phyloP scores from a whole-genome alignment of 92 coral and sea anemone species.

The Metridium senile region DNA sequence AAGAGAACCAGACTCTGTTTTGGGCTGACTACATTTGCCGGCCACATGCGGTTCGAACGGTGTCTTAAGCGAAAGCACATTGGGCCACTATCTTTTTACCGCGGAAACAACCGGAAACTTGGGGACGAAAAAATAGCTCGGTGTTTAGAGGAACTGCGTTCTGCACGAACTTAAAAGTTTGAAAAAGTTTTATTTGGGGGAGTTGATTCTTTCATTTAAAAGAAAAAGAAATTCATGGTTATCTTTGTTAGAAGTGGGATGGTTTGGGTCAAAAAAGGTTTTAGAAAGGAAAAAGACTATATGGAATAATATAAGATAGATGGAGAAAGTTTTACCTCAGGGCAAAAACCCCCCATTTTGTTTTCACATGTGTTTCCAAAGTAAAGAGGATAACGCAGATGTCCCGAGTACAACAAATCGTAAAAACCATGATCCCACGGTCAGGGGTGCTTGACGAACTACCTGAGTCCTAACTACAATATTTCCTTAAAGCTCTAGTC shows the following conservation, averaged over 20 bases:
- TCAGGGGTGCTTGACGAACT: not conserved
- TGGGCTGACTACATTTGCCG: constrained; percentile 24
- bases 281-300: too few relatives aligned
- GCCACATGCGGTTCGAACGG: constrained; percentile 33
- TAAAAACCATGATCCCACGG: constrained; percentile 6
- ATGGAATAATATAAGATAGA: not conserved
- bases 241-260: not conserved
- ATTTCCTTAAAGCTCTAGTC: not conserved
- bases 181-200: not conserved
- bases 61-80: constrained; percentile 38
- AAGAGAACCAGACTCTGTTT: constrained; percentile 4
- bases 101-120: constrained; percentile 44
- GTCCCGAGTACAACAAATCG: constrained; percentile 8
- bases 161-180: not conserved
- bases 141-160: not conserved
- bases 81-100: constrained; percentile 28
- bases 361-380: constrained; percentile 18
- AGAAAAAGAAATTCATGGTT: not conserved
- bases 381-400: constrained; percentile 18
- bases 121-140: not conserved
- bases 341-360: constrained; percentile 24
- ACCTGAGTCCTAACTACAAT: not conserved
- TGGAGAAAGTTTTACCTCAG: constrained; percentile 6
- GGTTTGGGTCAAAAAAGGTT: too few relatives aligned
- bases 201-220: too few relatives aligned